Base-by-base conservation (phyloP, 2,797 vertebrate species). In the Tolypeutes matacus region DNA sequence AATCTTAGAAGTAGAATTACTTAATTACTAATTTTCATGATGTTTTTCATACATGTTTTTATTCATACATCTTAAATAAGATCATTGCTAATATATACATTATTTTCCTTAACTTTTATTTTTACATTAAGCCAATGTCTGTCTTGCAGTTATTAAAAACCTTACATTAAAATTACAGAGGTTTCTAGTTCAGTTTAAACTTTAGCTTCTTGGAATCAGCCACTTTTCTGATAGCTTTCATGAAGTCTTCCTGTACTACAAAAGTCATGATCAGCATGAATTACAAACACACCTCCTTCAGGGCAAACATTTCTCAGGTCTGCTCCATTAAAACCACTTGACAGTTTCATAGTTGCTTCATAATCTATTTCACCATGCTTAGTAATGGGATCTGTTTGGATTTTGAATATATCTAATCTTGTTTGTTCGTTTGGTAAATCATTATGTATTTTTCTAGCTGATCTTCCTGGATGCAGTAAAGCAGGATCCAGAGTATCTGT, bases 361-460 rank as follows among this genome's bases (percentile, higher is more conserved):
- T 98, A 99, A 98, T 99, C 99, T 98, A 99, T 99, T 97, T 99
- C 99, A 94, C 99, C 99, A 46, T 99, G 99, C 97, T 99, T 99
- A 95, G 99, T 99, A 97, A 99, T 99, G 69, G 99, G 99, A 89
- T 99, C 99, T 78, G 99, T 39, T 39, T 99, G 99, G 95, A 99
- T 99, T 98, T 99, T 99, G 97, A 99, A 90, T 97, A 99, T 99
- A 98, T 99, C 99, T 98, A 99, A 98, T 36, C 99, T 99, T 97
- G 99, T 99, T 98, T 99, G 99, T 95, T 99, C 99, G 82, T 99
- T 99, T 93, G 99, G 99, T 69, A 99, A 98, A 95, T 99, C 99
- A 11, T 99, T 99, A 98, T 99, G 99, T 94, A 99, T 99, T 98
- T 99, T 99, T 64, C 99, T 99, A 91, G 99, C 99, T 97, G 99